Conservation (phyloP, 1,140 invertebrate species). For the Lasioglossum albipes region DNA sequence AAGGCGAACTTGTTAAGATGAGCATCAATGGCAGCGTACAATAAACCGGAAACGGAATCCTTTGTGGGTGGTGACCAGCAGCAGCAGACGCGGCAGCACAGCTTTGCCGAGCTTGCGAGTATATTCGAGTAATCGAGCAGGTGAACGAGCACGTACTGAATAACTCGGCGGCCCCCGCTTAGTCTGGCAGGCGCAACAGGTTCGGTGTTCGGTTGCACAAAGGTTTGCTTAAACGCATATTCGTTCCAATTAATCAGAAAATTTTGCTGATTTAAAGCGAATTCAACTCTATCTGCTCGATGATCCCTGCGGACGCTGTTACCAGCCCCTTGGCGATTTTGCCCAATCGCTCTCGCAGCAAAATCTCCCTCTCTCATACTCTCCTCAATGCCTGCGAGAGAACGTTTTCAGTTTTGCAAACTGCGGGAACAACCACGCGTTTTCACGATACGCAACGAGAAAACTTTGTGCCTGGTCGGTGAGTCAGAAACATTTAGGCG, state of each 20-base stretch:
- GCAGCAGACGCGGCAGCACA: too few species aligned
- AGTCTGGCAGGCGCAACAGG: conserved; percentile 53
- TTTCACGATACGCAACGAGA: too few species aligned
- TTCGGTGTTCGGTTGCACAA: conserved; percentile 48
- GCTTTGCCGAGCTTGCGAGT: background rate
- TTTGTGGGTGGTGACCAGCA: conserved; percentile 20
- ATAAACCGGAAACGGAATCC: conserved; percentile 28
- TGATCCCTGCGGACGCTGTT: background rate
- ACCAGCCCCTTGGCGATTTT: background rate
- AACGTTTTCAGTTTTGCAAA: too few species aligned
- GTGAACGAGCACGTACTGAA: conserved; percentile 52
- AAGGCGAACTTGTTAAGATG: too few species aligned
- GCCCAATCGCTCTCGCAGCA: background rate
- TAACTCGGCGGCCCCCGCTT: conserved; percentile 32
- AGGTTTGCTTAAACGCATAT: conserved; percentile 50
- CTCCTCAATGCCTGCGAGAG: too few species aligned
- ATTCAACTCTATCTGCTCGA: background rate
- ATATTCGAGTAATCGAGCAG: conserved; percentile 46
- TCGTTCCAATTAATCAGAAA: conserved; percentile 52
- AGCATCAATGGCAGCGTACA: background rate
- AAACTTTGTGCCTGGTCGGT: too few species aligned
- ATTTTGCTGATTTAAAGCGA: conserved; percentile 47
- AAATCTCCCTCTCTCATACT: too few species aligned
- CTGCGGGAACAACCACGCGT: too few species aligned
- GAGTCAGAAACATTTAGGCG: too few species aligned